Evolutionary conservation across 2,888 invertebrate genomes (phyloP), one percentile per base, ranked within the genome.

Genomic region (Dasypogon diadema): DNA sequence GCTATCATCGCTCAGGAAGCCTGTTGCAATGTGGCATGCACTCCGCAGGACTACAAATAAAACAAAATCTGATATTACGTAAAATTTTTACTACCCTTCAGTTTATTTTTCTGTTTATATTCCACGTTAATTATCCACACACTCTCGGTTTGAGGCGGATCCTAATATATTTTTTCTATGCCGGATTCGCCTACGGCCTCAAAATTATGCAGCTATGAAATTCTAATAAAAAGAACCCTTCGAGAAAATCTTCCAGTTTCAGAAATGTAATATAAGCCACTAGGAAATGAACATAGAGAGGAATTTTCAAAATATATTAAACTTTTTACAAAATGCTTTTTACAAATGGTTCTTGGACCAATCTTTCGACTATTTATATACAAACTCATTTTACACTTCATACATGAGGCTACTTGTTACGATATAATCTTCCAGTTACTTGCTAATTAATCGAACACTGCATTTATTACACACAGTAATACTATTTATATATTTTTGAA

Each of bases 21-120:
- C 94, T 0, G 91, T 93, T 6, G 92, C 93, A 34, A 94, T 94
- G 93, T 94, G 94, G 94, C 94, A 94, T 85, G 90, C 91, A 37
- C 86, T 94, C 54, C 87, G 92, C 80, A 89, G 79, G 73, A 79
- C 80, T 81, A 77, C 51, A 21, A 79, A 77, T 46, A 79, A 75
- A 60, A 24, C 21, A 10, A 75, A 74, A 72, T 18, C 16, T 14
- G 65, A 56, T 14, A 30, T 73, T 46, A 75, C 75, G 75, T 77
- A 77, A 77, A 55, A 48, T n/a, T 48, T 48, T 12, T 48, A 48
- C 16, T n/a, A n/a, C n/a, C n/a, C 16, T 48, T 14, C n/a, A 48
- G 5, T 55, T 54, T 54, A 18, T 16, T 55, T 5, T 55, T 55
- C 22, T 16, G 8, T 21, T 21, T 48, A 48, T 48, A 12, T 48